phyloP scores from a whole-genome alignment of 2,797 vertebrate species.

The Gallinago stenura region DNA sequence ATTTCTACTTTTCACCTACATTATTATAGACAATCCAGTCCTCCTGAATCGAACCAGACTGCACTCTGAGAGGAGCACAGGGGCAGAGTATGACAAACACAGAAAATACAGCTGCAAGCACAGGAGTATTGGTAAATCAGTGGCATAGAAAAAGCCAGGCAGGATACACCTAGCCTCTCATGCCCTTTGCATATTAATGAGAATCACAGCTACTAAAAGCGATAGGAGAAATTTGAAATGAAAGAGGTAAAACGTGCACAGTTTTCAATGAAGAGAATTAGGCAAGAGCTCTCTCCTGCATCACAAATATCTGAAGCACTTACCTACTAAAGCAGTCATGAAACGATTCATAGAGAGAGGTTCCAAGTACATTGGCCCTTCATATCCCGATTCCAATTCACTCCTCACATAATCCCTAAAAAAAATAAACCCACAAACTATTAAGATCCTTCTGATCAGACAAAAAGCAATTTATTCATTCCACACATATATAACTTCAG shows the following conservation, averaged over 20 bases:
- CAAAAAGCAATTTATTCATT: background rate
- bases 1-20: background rate
- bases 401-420: constrained; percentile 96
- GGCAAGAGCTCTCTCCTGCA: background rate
- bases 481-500: background rate
- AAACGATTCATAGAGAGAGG: constrained; percentile 98
- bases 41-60: background rate
- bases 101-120: background rate
- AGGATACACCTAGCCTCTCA: background rate
- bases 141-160: background rate
- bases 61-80: background rate
- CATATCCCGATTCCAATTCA: constrained; percentile 94
- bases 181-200: background rate
- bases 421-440: constrained; percentile 12
- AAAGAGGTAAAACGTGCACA: background rate
- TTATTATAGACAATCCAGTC: background rate
- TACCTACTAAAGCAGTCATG: constrained; percentile 96
- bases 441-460: background rate
- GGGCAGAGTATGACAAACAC: background rate
- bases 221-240: background rate
- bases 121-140: background rate
- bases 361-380: constrained; percentile 96
- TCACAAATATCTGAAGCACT: constrained; percentile 27
- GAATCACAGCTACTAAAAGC: background rate
- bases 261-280: background rate